Conservation (phyloP, 2,888 invertebrate genomes). For the Cephus runcator region DNA sequence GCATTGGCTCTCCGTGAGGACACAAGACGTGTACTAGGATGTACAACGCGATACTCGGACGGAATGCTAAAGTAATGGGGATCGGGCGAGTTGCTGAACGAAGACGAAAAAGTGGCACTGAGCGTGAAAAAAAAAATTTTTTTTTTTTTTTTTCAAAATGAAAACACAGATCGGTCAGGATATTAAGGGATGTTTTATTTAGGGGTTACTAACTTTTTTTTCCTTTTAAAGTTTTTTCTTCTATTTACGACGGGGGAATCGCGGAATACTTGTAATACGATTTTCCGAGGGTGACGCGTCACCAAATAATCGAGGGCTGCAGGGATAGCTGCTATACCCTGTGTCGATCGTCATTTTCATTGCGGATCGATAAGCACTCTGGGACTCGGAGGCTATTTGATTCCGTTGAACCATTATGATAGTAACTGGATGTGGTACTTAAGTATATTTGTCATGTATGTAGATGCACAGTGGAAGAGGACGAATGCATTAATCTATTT, state of each 20-base stretch:
- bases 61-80: constrained; percentile 32
- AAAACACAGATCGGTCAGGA: background rate
- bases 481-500: background rate
- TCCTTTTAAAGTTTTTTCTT: background rate
- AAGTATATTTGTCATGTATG: background rate
- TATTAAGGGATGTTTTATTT: background rate
- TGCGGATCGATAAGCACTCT: background rate
- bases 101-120: background rate
- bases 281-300: background rate
- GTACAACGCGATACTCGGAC: constrained; percentile 27
- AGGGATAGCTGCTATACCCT: background rate
- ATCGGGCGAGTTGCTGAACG: background rate
- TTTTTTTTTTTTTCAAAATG: background rate
- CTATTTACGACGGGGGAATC: background rate
- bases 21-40: constrained; percentile 29
- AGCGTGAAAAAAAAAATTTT: background rate
- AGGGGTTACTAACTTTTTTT: background rate
- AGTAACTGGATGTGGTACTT: background rate
- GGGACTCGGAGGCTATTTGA: background rate
- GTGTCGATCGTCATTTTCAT: background rate
- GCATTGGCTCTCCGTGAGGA: background rate
- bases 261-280: background rate
- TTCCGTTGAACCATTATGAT: background rate
- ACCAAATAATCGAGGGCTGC: background rate
- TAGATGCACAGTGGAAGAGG: background rate